Base-by-base conservation (phyloP, 2,113 vertebrate genomes). In the Empidonax traillii region DNA sequence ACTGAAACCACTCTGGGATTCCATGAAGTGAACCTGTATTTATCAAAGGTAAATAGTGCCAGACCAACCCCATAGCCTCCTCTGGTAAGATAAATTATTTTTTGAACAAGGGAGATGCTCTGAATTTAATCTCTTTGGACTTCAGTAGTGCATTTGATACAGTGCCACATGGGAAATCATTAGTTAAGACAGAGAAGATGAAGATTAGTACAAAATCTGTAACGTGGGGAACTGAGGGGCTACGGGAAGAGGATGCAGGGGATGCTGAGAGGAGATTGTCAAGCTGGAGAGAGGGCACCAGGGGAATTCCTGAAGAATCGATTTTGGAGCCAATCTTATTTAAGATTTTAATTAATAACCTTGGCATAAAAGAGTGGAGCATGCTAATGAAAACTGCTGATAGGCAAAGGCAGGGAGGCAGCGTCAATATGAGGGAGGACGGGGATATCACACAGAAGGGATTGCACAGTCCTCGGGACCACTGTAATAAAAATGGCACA, bases 321-420 rank as follows among this genome's bases (percentile, higher is more conserved):
- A 96, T 96, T 86, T 51, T 74, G 65, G 68, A 95, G 80, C 92
- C 89, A 81, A 93, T 89, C 91, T 96, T 96, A 93, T 85, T 93
- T 97, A 96, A 96, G 91, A 93, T 92, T 96, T 94, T 95, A 93
- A 97, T 97, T 95, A 93, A 96, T 93, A 96, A 95, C 93, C 94
- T 90, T 78, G 94, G 76, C 89, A 84, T 90, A 84, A 93, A 87
- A 92, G 93, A 95, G 73, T 33, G 69, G 83, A 90, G 74, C 72
- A 75, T 56, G 89, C 86, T 96, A 94, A 97, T 94, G 93, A 94
- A 95, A 95, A 59, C 51, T 78, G 89, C 94, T 87, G 89, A 90
- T 59, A 84, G 80, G 94, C 66, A 51, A 31, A 90, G 89, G 88
- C 85, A 77, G 76, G 80, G 73, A 89, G 91, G 89, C 55, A 53